Evolutionary conservation across 1,140 invertebrate genomes (phyloP), one percentile per base, ranked within the genome.

Genomic region (Laupala kohalensis): DNA sequence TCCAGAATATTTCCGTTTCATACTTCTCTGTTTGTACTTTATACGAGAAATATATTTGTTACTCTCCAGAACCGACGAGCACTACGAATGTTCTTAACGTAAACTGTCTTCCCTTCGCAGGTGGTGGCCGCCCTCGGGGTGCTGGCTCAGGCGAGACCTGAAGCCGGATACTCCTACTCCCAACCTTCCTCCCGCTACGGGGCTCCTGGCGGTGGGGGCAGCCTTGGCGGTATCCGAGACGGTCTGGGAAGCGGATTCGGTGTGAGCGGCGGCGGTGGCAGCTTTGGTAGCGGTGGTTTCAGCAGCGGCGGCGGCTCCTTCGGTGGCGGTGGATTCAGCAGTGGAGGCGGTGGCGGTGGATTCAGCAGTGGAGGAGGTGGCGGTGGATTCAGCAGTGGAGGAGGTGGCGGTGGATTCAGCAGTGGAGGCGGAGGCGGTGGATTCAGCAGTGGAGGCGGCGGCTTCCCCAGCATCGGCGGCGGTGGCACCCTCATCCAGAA

Each of bases 141-240:
- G 65, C 78, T 84, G 76, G 81, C 81, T 71, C 76, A 81, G 74
- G 84, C 83, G 69, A 78, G 81, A 72, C 83, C 84, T 25, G 84
- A 85, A 75, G 84, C 84, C 62, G 83, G 83, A 3, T 84, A 85
- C 77, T 82, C 82, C 3, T 84, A 84, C 75, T 77, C 77, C 28
- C 75, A 78, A 26, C 69, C 69, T 24, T 68, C 67, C 15, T 29
- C 19, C 67, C 27, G 15, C 28, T 68, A 37, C 23, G 67, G 67
- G 29, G 25, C 66, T 19, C 66, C 66, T 6, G 66, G 66, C 4
- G 66, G 66, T 19, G 66, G 66, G 13, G 24, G 80, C 83, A 28
- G 24, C 65, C 19, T 25, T 4, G 27, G 3, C 23, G 62, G 71
- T n/a, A 69, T 67, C n/a, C 70, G 72, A n/a, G 70, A n/a, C n/a